These are phyloP conservation scores for Dipus sagitta DNA, from an alignment of 2,797 vertebrate species.

Conservation along the genomic window DNA sequence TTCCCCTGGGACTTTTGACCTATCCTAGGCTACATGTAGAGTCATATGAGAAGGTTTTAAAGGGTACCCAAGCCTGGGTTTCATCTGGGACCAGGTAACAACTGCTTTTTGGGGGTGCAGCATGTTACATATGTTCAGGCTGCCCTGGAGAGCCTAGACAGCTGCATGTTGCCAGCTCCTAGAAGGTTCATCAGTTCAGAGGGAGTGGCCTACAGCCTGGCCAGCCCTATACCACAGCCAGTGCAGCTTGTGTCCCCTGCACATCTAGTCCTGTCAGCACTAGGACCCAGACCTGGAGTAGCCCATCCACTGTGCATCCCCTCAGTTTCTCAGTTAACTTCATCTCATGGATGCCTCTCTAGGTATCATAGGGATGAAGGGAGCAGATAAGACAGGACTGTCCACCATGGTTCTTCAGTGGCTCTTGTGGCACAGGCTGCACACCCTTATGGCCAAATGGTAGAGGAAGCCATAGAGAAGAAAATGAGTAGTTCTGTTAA, in stretches of 20 bases:
- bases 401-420: background rate
- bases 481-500: background rate
- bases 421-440: background rate
- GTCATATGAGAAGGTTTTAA: background rate
- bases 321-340: background rate
- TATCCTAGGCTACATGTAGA: background rate
- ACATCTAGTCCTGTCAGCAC: background rate
- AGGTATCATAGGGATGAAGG: background rate
- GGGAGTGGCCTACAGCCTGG: too few species aligned
- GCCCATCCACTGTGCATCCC: background rate
- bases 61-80: background rate
- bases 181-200: accelerated
- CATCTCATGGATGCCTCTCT: background rate
- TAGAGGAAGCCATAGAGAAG: background rate
- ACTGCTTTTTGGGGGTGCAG: background rate
- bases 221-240: background rate
- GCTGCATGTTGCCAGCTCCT: background rate
- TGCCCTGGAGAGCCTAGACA: background rate
- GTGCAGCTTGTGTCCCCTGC: background rate
- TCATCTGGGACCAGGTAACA: background rate
- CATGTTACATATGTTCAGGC: accelerated
- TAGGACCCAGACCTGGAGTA: background rate
- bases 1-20: background rate
- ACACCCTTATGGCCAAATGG: too few species aligned
- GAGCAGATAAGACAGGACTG: background rate